Conservation (phyloP, 2,888 invertebrate species). For the Oligia fasciuncula region DNA sequence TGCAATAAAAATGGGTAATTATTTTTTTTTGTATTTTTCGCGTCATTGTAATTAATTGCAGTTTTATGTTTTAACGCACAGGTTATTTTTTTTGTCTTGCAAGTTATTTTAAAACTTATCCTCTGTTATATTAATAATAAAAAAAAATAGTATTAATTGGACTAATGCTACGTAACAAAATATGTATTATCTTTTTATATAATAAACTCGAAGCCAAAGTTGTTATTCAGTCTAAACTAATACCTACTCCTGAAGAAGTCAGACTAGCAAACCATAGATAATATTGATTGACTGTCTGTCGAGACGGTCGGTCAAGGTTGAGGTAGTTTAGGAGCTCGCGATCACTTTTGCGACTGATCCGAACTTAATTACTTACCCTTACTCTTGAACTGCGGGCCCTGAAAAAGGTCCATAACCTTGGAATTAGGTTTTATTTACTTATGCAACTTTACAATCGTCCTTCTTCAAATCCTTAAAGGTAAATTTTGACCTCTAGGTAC, state of each 20-base stretch:
- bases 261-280: conserved; percentile 10
- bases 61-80: neutral
- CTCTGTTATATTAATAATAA: too few species aligned
- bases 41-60: neutral
- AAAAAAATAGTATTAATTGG: too few species aligned
- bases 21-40: neutral
- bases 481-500: neutral
- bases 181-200: neutral
- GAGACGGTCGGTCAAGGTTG: conserved; percentile 44
- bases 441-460: neutral
- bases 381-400: neutral
- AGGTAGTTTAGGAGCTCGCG: conserved; percentile 3
- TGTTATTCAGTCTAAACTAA: neutral
- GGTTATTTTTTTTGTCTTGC: too few species aligned
- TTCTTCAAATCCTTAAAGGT: neutral
- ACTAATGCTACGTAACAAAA: neutral
- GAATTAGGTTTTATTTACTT: neutral
- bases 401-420: neutral
- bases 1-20: neutral
- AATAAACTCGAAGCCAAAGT: neutral
- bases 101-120: too few species aligned
- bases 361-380: neutral
- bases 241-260: neutral
- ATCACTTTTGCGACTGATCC: conserved; percentile 10
- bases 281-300: conserved; percentile 34